Percentiles rank a stretch among this genome's conserved stretches.
phyloP scores from a whole-genome alignment of 2,888 invertebrate species.

The Calliopum simillimum region DNA sequence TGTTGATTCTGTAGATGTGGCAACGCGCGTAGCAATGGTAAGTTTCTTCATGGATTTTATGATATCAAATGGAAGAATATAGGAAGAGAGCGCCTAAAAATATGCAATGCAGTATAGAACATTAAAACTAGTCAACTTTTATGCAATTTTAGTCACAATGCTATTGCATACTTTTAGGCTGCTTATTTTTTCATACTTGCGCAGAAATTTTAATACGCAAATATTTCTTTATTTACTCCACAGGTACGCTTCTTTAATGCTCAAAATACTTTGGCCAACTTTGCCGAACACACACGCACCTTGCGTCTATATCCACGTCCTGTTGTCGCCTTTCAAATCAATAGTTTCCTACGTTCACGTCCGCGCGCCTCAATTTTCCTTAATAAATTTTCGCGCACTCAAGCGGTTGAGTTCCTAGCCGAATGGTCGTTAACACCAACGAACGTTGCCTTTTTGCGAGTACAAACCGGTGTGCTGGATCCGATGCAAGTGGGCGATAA shows the following conservation, averaged over 20 bases:
- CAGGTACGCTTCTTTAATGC: constrained; percentile 92
- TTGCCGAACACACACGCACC: constrained; percentile 97
- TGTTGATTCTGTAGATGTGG: constrained; percentile 98
- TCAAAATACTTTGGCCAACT: constrained; percentile 95
- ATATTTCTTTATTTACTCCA: not conserved
- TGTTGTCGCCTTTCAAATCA: constrained; percentile 98
- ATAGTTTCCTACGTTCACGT: constrained; percentile 94
- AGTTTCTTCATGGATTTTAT: constrained; percentile 16
- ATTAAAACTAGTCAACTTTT: not conserved
- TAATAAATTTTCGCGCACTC: constrained; percentile 92
- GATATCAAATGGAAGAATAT: not conserved
- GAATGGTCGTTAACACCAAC: constrained; percentile 98
- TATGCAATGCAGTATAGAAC: not conserved
- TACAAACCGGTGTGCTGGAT: constrained; percentile 96
- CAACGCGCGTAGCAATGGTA: constrained; percentile 97
- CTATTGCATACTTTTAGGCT: not conserved
- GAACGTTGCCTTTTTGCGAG: constrained; percentile 96
- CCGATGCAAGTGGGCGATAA: constrained; percentile 98
- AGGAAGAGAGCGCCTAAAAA: not conserved
- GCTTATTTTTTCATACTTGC: not conserved
- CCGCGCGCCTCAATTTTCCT: constrained; percentile 90
- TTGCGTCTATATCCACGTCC: constrained; percentile 96
- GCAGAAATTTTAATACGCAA: not conserved
- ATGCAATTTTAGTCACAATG: not conserved
- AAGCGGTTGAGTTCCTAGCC: constrained; percentile 98